Evolutionary conservation across 92 coral and sea anemone species (phyloP), one percentile per base, ranked within the genome.

Genomic region (Muricea muricata): DNA sequence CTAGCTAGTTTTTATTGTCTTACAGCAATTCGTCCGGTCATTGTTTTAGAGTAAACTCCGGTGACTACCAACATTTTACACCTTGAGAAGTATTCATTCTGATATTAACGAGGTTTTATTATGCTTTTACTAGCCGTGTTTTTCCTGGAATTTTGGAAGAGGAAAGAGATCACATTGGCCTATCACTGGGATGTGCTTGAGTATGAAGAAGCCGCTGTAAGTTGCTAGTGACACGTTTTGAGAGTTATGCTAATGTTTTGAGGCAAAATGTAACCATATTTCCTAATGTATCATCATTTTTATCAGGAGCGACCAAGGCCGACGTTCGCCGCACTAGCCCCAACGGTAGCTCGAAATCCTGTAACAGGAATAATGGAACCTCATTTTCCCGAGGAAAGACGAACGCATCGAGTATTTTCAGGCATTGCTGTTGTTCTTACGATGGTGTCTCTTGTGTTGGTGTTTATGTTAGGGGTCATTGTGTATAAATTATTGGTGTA

Each of bases 101-200:
- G 56, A 11, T 2, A 48, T 48, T 48, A 3, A 48, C 3, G 10
- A 48, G 2, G 12, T 2, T 48, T 48, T 15, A 48, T 48, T 17
- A 48, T 48, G 2, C 18, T 48, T 26, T 60, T 29, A 30, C 56
- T 42, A 93, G 97, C 94, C 65, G 93, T 93, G 84, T 93, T 95
- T 89, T 95, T 95, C 92, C 79, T 95, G 91, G 98, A 95, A 83
- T 93, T 92, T 86, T 93, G 97, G 97, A 95, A 95, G 78, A 83
- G 98, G 70, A 95, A 95, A 68, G 97, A 93, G 41, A 83, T 95
- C 29, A 96, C 99, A 9, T 60, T 96, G 79, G 99, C 99, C 4
- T 96, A 96, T 82, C 99, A 96, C 77, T 96, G 99, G 99, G 99
- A 96, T 70, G 99, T 96, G 45, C 84, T 96, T 89, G 99, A 94